Percentiles rank a stretch among this genome's conserved stretches.
Evolutionary conservation across 2,888 invertebrate genomes (phyloP).

Genomic region (Orthosia cruda): DNA sequence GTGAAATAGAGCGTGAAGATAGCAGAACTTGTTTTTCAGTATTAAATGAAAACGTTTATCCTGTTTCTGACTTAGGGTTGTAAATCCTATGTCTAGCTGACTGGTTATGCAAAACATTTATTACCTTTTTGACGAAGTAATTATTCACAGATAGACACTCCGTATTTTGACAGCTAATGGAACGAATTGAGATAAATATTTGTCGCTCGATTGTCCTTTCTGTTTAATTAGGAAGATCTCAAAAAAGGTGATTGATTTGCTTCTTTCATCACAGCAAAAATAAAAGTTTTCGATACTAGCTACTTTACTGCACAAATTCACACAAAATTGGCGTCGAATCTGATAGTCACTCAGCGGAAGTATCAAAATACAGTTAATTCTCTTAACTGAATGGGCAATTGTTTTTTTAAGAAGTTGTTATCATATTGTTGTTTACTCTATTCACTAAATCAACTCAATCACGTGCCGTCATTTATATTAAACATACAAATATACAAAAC

Average conservation of each 20-base stretch:
- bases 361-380: neutral
- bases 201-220: neutral
- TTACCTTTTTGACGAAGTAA: constrained; percentile 8
- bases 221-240: neutral
- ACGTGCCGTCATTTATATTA: constrained; percentile 5
- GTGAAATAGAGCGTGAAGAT: constrained; percentile 59
- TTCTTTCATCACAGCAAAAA: neutral
- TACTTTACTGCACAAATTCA: neutral
- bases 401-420: constrained; percentile 3
- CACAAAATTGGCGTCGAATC: neutral
- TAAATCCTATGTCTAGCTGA: neutral
- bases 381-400: constrained; percentile 18
- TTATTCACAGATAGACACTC: neutral
- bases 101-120: neutral
- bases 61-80: constrained; percentile 18
- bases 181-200: neutral
- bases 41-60: constrained; percentile 8
- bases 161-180: neutral
- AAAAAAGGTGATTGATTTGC: neutral
- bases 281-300: neutral
- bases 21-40: constrained; percentile 38
- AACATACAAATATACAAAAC: constrained; percentile 11
- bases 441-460: constrained; percentile 7
- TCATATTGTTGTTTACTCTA: constrained; percentile 12
- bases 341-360: neutral